Conservation (phyloP, 2,888 invertebrate genomes). For the Drosophila kambysellisi region DNA sequence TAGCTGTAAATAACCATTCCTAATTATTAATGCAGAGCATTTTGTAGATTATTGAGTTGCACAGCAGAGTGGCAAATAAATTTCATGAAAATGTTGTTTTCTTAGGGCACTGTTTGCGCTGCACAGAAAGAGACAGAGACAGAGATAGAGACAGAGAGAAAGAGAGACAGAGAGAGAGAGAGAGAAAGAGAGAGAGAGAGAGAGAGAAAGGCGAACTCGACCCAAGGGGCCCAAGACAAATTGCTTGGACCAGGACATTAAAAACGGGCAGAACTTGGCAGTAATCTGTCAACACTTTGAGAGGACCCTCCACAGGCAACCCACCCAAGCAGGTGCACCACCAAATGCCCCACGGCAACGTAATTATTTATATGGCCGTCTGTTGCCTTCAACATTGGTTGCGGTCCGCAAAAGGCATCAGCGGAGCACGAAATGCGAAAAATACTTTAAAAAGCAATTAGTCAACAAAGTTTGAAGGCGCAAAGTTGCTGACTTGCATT, state of each 20-base stretch:
- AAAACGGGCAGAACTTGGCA: conserved; percentile 71
- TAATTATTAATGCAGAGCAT: conserved; percentile 11
- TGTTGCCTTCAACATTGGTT: conserved; percentile 7
- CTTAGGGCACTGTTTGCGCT: neutral
- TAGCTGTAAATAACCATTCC: neutral
- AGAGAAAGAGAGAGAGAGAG: neutral
- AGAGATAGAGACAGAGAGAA: too few relatives aligned
- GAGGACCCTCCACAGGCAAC: conserved; percentile 6
- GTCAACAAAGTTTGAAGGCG: conserved; percentile 70
- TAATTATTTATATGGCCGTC: conserved; percentile 68
- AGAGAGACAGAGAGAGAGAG: neutral
- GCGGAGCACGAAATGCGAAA: conserved; percentile 25
- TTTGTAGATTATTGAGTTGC: conserved; percentile 33
- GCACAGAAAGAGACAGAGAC: neutral
- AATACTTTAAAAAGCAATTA: conserved; percentile 77
- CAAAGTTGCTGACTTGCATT: conserved; percentile 71
- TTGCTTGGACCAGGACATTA: conserved; percentile 67
- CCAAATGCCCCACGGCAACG: conserved; percentile 49
- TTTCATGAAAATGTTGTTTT: conserved; percentile 27
- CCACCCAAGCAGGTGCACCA: conserved; percentile 47
- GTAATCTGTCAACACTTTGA: conserved; percentile 78
- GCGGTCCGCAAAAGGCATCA: conserved; percentile 53
- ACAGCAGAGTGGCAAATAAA: conserved; percentile 47
- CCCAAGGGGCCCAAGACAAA: conserved; percentile 48
- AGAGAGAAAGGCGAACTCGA: neutral